phyloP scores from a whole-genome alignment of 1,140 invertebrate species.

The Paraescarpia echinospica region DNA sequence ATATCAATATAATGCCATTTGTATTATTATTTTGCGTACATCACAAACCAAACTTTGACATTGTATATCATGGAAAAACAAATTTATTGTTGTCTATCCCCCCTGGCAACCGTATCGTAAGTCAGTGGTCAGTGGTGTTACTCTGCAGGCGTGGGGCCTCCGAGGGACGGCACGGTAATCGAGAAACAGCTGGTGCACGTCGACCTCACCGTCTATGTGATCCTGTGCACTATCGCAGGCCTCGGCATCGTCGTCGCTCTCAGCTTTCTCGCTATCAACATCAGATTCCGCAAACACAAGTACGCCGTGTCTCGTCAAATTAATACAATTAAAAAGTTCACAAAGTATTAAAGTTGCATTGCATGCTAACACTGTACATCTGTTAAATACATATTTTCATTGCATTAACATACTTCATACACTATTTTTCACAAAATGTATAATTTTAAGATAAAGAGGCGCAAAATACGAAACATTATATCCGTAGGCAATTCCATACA shows the following conservation, averaged over 20 bases:
- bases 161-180: slow-evolving; percentile 84
- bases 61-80: too few relatives aligned
- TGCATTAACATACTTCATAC: too few relatives aligned
- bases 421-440: too few relatives aligned
- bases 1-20: too few relatives aligned
- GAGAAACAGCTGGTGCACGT: slow-evolving; percentile 86
- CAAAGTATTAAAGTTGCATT: background rate
- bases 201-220: slow-evolving; percentile 81
- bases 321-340: background rate
- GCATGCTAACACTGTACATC: too few relatives aligned
- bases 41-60: too few relatives aligned
- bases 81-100: too few relatives aligned
- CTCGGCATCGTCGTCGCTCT: slow-evolving; percentile 87
- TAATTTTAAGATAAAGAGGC: too few relatives aligned
- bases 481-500: too few relatives aligned
- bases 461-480: too few relatives aligned
- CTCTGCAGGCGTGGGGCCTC: slow-evolving; percentile 61
- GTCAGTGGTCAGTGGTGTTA: background rate
- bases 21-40: too few relatives aligned
- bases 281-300: slow-evolving; percentile 94
- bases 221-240: slow-evolving; percentile 80
- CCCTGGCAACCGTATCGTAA: background rate
- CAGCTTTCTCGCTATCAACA: slow-evolving; percentile 95
- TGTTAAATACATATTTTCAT: too few relatives aligned
- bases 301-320: slow-evolving; percentile 54